These are phyloP conservation scores for Neodiprion virginianus DNA, from an alignment of 1,140 invertebrate species.

Conservation along the genomic window DNA sequence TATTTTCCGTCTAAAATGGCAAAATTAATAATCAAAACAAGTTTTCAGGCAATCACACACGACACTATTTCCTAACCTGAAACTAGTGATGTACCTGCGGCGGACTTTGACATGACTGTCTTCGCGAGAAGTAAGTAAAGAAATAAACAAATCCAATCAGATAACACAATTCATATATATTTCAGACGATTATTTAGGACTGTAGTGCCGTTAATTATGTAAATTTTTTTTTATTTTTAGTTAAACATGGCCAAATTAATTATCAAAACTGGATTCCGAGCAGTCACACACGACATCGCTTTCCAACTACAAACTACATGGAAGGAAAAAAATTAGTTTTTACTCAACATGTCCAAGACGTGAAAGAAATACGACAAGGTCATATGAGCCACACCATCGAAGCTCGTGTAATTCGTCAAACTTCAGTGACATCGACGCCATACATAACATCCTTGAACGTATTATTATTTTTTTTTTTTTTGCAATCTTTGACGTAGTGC, in stretches of 20 bases:
- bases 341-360: background rate
- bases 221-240: background rate
- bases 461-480: background rate
- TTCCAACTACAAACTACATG: background rate
- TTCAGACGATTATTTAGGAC: constrained; percentile 8
- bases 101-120: constrained; percentile 17
- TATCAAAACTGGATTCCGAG: background rate
- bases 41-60: background rate
- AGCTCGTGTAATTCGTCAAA: background rate
- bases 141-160: constrained; percentile 12
- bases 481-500: no score
- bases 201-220: constrained; percentile 6
- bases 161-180: constrained; percentile 12
- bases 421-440: background rate
- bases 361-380: background rate
- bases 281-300: background rate
- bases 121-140: constrained; percentile 15
- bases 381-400: background rate
- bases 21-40: background rate
- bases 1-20: constrained; percentile 10
- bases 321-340: background rate
- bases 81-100: background rate
- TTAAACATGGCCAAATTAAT: constrained; percentile 14
- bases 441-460: background rate
- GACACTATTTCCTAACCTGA: background rate